phyloP scores from a whole-genome alignment of 2,888 invertebrate genomes.

The Chelonus formosanus region DNA sequence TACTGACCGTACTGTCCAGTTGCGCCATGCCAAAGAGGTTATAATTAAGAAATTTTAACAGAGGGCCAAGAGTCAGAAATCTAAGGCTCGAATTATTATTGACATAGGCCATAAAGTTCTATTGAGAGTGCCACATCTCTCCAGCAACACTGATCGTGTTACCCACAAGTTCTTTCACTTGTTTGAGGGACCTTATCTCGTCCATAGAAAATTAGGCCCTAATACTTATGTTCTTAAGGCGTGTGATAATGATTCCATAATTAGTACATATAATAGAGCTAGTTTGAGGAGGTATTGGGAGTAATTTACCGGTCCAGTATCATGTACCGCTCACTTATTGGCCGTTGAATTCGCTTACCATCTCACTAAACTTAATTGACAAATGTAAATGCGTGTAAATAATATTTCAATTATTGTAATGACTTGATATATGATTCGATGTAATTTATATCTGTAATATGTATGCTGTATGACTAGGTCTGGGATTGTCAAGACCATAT shows the following conservation, averaged over 20 bases:
- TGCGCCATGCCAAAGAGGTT: conserved; percentile 19
- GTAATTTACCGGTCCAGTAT: no score
- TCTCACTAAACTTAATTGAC: no score
- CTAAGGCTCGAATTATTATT: not conserved
- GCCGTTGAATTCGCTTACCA: no score
- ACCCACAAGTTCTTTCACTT: conserved; percentile 16
- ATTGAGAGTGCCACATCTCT: conserved; percentile 25
- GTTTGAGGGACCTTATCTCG: conserved; percentile 23
- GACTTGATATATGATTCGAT: no score
- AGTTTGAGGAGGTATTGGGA: conserved; percentile 9
- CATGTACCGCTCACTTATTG: no score
- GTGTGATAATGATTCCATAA: not conserved
- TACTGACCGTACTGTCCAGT: conserved; percentile 6
- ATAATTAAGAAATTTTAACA: conserved; percentile 13
- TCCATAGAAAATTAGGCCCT: not conserved
- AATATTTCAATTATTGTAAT: no score
- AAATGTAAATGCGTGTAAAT: no score
- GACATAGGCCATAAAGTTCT: conserved; percentile 18
- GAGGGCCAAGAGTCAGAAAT: conserved; percentile 13
- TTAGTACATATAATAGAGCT: conserved; percentile 24
- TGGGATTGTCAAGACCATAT: no score
- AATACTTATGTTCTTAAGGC: conserved; percentile 8
- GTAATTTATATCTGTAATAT: no score
- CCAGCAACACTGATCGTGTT: conserved; percentile 20
- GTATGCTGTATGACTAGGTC: no score